These are phyloP conservation scores for Hemicentrotus pulcherrimus DNA, from an alignment of 35 echinoderm and acorn worm genomes.

Conservation along the genomic window DNA sequence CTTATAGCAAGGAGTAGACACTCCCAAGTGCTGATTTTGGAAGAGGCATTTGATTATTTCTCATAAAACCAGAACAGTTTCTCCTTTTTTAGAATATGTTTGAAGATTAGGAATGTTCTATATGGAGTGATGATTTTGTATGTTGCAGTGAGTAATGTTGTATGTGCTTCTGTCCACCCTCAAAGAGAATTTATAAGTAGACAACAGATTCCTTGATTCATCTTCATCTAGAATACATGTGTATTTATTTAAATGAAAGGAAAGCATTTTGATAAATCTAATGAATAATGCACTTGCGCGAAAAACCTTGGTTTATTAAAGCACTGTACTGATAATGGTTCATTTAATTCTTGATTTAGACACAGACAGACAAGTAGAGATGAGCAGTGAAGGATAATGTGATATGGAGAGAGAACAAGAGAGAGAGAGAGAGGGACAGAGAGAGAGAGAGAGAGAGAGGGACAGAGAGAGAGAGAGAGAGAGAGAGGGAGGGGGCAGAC, in stretches of 20 bases:
- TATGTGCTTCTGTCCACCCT: neutral
- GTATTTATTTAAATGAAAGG: neutral
- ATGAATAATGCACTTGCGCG: neutral
- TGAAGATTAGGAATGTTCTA: neutral
- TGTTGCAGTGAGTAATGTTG: neutral
- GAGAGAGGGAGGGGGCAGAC: neutral
- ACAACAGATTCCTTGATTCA: neutral
- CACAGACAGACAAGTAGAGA: neutral
- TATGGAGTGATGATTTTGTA: neutral
- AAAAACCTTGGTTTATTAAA: neutral
- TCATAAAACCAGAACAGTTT: neutral
- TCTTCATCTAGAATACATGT: neutral
- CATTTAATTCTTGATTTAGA: neutral
- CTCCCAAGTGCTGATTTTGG: neutral
- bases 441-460: neutral
- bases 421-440: neutral
- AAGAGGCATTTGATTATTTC: neutral
- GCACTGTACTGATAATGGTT: neutral
- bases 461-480: neutral
- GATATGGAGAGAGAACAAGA: neutral
- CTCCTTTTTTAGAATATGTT: neutral
- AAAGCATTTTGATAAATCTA: neutral
- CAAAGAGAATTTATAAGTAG: neutral
- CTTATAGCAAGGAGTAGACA: neutral
- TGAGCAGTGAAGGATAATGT: neutral